Evolutionary conservation across 2,113 vertebrate genomes (phyloP), one percentile per base, ranked within the genome.

Genomic region (Syngnathoides biaculeatus): DNA sequence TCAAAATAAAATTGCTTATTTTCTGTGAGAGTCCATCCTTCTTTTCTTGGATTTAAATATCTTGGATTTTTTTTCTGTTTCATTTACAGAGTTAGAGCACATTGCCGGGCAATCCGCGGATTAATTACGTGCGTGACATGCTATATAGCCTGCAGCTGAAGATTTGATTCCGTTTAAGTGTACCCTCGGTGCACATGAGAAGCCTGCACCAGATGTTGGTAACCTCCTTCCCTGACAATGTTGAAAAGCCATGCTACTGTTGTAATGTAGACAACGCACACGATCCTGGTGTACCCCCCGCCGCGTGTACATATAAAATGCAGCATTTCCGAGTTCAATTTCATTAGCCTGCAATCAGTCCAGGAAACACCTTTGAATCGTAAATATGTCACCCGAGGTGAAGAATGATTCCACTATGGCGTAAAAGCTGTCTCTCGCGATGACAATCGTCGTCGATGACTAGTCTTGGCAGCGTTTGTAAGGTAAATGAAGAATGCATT

Each of bases 111-210:
- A 64, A 70, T 61, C 74, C 66, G 2, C 67, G 71, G 79, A 86
- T 85, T 83, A 85, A 85, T 83, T 81, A 71, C 40, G 50, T 70
- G 79, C 56, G 35, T 78, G 78, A 83, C 81, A 78, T 73, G 61
- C 71, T 63, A 67, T 78, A 79, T 3, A 70, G 73, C 72, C 80
- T 67, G 80, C 77, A 64, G 84, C 65, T 47, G 10, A 67, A 75
- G 76, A 81, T 81, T 74, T 77, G 74, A 82, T 80, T 78, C 75
- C 30, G 66, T 81, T 69, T 74, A 87, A 87, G 73, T 73, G 79
- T 42, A 77, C 84, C 82, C 84, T 65, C 1, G 79, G 73, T 75
- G 84, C 69, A 11, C 71, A 48, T 86, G 75, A 77, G 24, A 13
- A 4, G 45, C 67, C 68, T 78, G 79, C 78, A 78, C 78, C 86